These are phyloP conservation scores for Apantesis nais DNA, from an alignment of 2,888 invertebrate species.

Conservation along the genomic window DNA sequence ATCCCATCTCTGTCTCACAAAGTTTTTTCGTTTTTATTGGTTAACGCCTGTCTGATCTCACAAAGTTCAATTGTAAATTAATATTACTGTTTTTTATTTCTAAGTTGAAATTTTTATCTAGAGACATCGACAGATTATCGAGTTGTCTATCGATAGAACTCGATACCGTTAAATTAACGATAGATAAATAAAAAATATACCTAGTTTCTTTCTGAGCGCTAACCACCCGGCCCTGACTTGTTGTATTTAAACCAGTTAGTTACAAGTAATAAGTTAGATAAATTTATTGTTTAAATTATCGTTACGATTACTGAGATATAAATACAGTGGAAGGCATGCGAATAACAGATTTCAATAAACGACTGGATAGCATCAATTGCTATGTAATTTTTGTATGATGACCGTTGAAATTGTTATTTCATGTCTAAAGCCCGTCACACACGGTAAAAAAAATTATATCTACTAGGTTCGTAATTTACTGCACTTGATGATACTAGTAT, in stretches of 20 bases:
- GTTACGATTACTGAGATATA: slow-evolving; percentile 26
- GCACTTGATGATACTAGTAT: neutral
- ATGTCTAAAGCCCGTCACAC: slow-evolving; percentile 27
- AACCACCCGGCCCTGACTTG: slow-evolving; percentile 39
- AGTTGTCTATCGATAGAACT: slow-evolving; percentile 30
- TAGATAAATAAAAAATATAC: slow-evolving; percentile 27
- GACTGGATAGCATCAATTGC: slow-evolving; percentile 22
- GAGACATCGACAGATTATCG: slow-evolving; percentile 36
- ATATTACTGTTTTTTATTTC: slow-evolving; percentile 16
- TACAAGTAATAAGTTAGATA: slow-evolving; percentile 44
- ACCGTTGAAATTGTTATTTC: slow-evolving; percentile 25
- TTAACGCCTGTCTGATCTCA: slow-evolving; percentile 22
- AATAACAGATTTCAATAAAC: slow-evolving; percentile 16
- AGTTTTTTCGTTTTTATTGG: slow-evolving; percentile 16
- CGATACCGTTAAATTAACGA: slow-evolving; percentile 33
- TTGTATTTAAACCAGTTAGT: slow-evolving; percentile 44
- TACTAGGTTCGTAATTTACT: neutral
- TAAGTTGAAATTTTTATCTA: slow-evolving; percentile 27
- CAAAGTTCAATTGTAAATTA: slow-evolving; percentile 10
- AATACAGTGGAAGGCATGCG: slow-evolving; percentile 22
- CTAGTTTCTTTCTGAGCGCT: slow-evolving; percentile 32
- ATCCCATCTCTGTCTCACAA: slow-evolving; percentile 16
- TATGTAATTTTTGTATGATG: slow-evolving; percentile 40
- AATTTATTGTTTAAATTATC: slow-evolving; percentile 43
- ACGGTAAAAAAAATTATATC: neutral